Conservation (phyloP, 1,140 invertebrate genomes). For the Calliphora vicina region DNA sequence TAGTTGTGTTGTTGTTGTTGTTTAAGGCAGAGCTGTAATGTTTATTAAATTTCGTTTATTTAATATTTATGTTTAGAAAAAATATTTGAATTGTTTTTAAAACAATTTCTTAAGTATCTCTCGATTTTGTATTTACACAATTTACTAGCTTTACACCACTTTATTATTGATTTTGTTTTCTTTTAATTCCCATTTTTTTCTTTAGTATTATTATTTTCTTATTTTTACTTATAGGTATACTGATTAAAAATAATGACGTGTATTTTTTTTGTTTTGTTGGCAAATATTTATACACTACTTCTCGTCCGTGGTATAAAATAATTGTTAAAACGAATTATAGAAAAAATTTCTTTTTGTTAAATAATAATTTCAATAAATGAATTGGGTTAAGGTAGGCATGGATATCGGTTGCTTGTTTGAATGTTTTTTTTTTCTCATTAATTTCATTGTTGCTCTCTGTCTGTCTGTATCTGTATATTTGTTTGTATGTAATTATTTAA, state of each 20-base stretch:
- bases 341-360: constrained; percentile 45
- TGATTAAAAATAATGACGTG: not conserved
- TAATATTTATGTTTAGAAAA: not conserved
- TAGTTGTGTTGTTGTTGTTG: not conserved
- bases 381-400: constrained; percentile 62
- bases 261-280: not conserved
- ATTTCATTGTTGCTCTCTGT: not conserved
- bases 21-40: not conserved
- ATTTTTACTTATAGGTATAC: not conserved
- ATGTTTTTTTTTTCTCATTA: constrained; percentile 1
- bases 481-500: no score
- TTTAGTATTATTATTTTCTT: not conserved
- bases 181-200: not conserved
- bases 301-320: not conserved
- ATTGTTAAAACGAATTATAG: constrained; percentile 2
- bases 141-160: not conserved
- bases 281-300: not conserved
- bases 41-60: not conserved
- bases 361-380: constrained; percentile 54
- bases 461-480: no score
- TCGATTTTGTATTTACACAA: not conserved
- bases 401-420: not conserved
- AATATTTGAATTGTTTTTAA: not conserved
- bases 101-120: not conserved
- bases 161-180: not conserved